A percentile compares a stretch with the other conserved stretches of the same genome.
Conservation (phyloP, 2,113 vertebrate genomes). For the Chitala chitala region DNA sequence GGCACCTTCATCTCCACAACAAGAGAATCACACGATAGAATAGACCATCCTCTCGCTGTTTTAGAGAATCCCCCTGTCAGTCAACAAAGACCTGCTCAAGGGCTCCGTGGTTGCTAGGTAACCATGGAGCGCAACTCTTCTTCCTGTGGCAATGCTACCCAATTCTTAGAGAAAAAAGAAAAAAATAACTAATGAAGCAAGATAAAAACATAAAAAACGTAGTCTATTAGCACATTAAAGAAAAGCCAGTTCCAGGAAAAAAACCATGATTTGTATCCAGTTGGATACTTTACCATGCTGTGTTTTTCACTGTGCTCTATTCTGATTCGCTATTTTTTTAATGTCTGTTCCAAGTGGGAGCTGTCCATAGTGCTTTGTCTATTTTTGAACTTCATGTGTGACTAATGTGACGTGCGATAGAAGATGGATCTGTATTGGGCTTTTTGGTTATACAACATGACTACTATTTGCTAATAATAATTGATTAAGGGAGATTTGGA, state of each 20-base stretch:
- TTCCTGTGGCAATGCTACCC: background rate
- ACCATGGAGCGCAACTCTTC: background rate
- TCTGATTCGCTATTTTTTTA: no score
- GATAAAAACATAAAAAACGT: slow-evolving; percentile 16
- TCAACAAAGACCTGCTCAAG: background rate
- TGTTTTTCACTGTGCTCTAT: no score
- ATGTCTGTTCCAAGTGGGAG: no score
- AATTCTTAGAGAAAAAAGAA: background rate
- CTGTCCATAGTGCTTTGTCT: background rate
- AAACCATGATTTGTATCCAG: no score
- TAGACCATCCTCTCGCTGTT: background rate
- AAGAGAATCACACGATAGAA: background rate
- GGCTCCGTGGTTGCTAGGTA: slow-evolving; percentile 21
- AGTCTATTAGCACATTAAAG: no score
- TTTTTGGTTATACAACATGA: background rate
- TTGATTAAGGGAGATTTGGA: background rate
- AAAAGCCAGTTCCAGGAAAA: no score
- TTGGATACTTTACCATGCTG: no score
- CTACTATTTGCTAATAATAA: background rate
- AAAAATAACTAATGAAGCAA: background rate
- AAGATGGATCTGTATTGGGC: background rate
- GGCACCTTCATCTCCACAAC: background rate
- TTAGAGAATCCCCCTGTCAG: background rate
- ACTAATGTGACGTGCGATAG: background rate
- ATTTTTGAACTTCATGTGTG: background rate